These are phyloP conservation scores for Drosophila dunni DNA, from an alignment of 1,140 invertebrate species.

Conservation along the genomic window DNA sequence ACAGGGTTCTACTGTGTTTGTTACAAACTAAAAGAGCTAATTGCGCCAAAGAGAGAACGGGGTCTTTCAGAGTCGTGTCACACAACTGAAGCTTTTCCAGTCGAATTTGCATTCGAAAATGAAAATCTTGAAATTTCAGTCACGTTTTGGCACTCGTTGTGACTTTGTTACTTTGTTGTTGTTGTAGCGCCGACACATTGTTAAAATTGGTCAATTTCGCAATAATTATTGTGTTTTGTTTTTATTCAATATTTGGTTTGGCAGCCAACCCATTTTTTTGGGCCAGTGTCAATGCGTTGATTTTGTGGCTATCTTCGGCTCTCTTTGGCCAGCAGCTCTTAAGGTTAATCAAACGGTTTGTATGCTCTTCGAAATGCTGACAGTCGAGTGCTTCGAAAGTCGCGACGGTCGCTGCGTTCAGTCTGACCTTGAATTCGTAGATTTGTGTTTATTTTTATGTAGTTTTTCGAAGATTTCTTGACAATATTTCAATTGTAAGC, in stretches of 20 bases:
- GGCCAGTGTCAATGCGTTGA: slow-evolving; percentile 67
- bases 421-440: slow-evolving; percentile 62
- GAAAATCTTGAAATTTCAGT: slow-evolving; percentile 46
- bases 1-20: no score
- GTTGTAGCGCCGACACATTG: slow-evolving; percentile 41
- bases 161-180: slow-evolving; percentile 38
- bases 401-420: slow-evolving; percentile 40
- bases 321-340: slow-evolving; percentile 60
- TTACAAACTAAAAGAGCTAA: no score
- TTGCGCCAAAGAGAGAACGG: no score
- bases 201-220: slow-evolving; percentile 75
- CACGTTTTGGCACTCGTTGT: slow-evolving; percentile 57
- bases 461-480: slow-evolving; percentile 43
- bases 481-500: slow-evolving; percentile 69
- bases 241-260: slow-evolving; percentile 43
- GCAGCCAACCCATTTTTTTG: slow-evolving; percentile 64
- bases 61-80: no score
- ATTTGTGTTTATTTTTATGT: slow-evolving; percentile 46
- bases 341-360: slow-evolving; percentile 78
- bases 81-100: no score
- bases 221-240: slow-evolving; percentile 62
- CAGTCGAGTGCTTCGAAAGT: slow-evolving; percentile 13
- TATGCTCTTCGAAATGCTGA: slow-evolving; percentile 61
- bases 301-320: slow-evolving; percentile 24
- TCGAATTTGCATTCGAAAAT: slow-evolving; percentile 26